Base-by-base conservation (phyloP, 2,888 invertebrate genomes). In the Conchocele bisecta region DNA sequence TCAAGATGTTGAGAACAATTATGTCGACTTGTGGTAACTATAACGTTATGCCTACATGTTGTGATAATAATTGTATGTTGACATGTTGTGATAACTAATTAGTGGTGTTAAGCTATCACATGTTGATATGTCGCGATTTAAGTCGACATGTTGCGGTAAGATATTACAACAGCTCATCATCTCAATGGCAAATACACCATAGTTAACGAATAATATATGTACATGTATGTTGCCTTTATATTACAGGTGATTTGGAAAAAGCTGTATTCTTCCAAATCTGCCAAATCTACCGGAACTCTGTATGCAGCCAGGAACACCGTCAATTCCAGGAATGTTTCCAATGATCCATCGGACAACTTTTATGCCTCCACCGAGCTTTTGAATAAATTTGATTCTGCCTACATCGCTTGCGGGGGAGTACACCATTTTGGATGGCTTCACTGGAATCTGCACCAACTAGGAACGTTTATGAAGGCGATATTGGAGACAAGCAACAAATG, bases 281-380 rank as follows among this genome's bases (percentile, higher is more conserved):
- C 67, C 7, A 59, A 41, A 15, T 54, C 56, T 17, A 46, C 28
- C 7, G 64, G 63, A 35, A 64, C 63, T 17, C 24, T 64, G 31
- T 73, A 48, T 54, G 65, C 71, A 11, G 65, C 67, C 26, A 35
- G 73, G 41, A 73, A 73, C 56, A 42, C 35, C 6, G 37, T 63
- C 6, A 58, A 73, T 57, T 26, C 73, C 9, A 58, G 59, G 41
- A 73, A 73, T 64, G 68, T 73, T 11, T 44, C 73, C 24, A 28
- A 58, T n/a, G 61, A 73, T 13, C 65, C 67, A 31, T n/a, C 44
- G 28, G 61, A 39, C 7, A 35, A 68, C 42, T 68, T 60, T 37
- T 73, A 73, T 64, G 73, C 73, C 1, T 58, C 57, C 44, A 46
- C 59, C 2, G 67, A 58, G 28, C 48, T 67, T 15, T 13, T 63